Base-by-base conservation (phyloP, 2,113 vertebrate species). In the Petrocephalus microphthalmus region DNA sequence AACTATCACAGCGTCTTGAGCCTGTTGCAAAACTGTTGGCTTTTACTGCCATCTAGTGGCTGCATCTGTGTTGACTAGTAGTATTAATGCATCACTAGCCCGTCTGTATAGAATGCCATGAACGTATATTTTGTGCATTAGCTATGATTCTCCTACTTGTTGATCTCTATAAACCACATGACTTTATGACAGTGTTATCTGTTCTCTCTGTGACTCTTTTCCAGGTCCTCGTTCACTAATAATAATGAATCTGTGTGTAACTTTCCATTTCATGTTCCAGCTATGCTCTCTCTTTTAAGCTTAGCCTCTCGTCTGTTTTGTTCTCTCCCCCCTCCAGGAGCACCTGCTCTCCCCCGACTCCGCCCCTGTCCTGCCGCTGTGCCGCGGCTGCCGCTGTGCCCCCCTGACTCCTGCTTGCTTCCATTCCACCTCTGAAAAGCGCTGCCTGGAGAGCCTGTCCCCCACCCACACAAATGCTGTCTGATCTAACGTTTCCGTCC, bases 391-490 rank as follows among this genome's bases (percentile, higher is more conserved):
- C 42, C 97, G 94, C 94, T 95, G 93, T 94, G 96, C 95, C 96
- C 96, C 94, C 95, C 94, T 94, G 94, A 93, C 90, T 92, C 91
- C 94, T 93, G 94, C 97, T 98, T 98, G 96, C 97, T 98, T 93
- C 97, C 97, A 98, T 98, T 97, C 96, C 97, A 97, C 96, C 96
- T 97, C 96, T 96, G 96, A 94, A 82, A 91, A 94, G 86, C 91
- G 87, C 91, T 96, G 95, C 96, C 95, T 95, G 95, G 96, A 95
- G 95, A 94, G 8, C 52, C 57, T 52, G 22, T 51, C 56, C 60
- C 54, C 87, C 87, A 87, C 87, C 87, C 87, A 52, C 82, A 88
- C 56, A 87, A 37, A 64, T 8, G 5, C 20, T 47, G 13, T 91
- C 82, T 83, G 19, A 47, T 83, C 8, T 83, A n/a, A n/a, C 17